phyloP scores from a whole-genome alignment of 1,140 invertebrate genomes.

The Papilio polyxenes region DNA sequence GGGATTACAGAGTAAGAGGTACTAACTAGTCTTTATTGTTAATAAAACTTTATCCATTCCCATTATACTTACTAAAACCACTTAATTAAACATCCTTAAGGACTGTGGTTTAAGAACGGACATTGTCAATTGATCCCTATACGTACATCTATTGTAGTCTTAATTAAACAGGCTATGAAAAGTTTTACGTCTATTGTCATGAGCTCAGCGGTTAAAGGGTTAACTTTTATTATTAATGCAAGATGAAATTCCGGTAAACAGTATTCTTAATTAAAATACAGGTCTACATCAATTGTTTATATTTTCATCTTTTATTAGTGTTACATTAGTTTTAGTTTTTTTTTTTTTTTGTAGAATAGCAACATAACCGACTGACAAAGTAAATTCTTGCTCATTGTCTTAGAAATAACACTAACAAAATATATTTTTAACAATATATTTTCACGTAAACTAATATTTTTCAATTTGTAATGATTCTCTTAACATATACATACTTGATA shows the following conservation, averaged over 20 bases:
- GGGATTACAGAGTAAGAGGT: not conserved
- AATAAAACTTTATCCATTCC: not conserved
- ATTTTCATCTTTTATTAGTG: too few species aligned
- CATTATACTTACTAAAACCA: slow-evolving; percentile 17
- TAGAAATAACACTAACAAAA: too few species aligned
- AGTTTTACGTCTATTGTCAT: not conserved
- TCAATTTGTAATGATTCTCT: too few species aligned
- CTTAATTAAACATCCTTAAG: not conserved
- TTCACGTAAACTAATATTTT: too few species aligned
- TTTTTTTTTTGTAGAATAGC: too few species aligned
- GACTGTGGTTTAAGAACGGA: not conserved
- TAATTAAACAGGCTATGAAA: not conserved
- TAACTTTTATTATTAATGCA: not conserved
- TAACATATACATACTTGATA: too few species aligned
- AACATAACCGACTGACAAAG: too few species aligned
- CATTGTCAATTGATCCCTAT: slow-evolving; percentile 12
- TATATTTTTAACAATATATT: too few species aligned
- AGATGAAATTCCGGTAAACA: not conserved
- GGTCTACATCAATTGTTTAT: too few species aligned
- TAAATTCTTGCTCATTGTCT: too few species aligned
- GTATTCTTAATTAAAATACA: not conserved
- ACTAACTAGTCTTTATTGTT: not conserved
- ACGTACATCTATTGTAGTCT: not conserved
- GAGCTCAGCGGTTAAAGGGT: not conserved
- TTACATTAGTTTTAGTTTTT: too few species aligned